Conservation (phyloP, 1,140 invertebrate species). For the Galendromus occidentalis region DNA sequence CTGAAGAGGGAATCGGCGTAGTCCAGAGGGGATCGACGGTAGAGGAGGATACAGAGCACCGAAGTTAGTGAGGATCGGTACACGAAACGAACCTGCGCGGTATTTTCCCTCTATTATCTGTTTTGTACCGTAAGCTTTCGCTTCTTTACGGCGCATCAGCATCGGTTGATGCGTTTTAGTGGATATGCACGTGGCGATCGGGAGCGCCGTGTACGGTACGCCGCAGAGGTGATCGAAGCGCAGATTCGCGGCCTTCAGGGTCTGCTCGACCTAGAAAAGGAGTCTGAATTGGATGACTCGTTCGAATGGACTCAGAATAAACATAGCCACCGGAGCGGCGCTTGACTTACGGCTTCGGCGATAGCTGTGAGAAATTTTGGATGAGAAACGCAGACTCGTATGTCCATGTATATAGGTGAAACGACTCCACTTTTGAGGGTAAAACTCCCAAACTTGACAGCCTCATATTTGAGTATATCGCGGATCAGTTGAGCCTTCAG, state of each 20-base stretch:
- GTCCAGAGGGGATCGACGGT: no score
- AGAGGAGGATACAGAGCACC: no score
- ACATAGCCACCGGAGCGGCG: no score
- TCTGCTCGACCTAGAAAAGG: slow-evolving; percentile 37
- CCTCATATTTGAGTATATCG: slow-evolving; percentile 34
- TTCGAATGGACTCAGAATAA: no score
- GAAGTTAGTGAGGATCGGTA: no score
- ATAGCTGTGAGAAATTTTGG: slow-evolving; percentile 58
- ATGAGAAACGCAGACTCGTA: slow-evolving; percentile 70
- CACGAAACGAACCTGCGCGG: slow-evolving; percentile 36
- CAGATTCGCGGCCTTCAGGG: slow-evolving; percentile 27
- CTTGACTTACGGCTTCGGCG: slow-evolving; percentile 1
- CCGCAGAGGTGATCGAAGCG: slow-evolving; percentile 56
- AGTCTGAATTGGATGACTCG: not conserved
- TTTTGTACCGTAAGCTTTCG: slow-evolving; percentile 85
- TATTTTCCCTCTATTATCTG: slow-evolving; percentile 82
- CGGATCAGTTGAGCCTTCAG: no score
- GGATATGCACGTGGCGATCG: slow-evolving; percentile 56
- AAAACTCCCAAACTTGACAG: slow-evolving; percentile 76
- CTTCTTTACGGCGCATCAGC: slow-evolving; percentile 45
- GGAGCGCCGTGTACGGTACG: slow-evolving; percentile 87
- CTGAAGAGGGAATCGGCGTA: no score
- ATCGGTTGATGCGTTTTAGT: slow-evolving; percentile 32
- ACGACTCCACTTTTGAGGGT: slow-evolving; percentile 69
- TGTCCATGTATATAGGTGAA: slow-evolving; percentile 86